Percentiles rank a stretch among this genome's conserved stretches.
phyloP scores from a whole-genome alignment of 1,140 invertebrate species.

The Acromyrmex charruanus region DNA sequence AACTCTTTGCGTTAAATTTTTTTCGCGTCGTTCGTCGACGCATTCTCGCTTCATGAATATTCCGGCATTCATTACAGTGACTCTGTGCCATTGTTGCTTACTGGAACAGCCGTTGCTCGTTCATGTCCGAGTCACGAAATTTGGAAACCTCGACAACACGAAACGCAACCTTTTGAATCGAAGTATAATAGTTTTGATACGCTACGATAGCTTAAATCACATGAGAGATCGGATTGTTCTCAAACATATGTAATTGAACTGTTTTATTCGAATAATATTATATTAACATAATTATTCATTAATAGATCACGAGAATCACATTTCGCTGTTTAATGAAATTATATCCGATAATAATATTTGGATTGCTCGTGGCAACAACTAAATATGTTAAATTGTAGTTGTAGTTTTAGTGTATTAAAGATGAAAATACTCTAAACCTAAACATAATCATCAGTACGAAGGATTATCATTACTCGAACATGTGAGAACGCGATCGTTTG shows the following conservation, averaged over 20 bases:
- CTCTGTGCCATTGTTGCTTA: conserved; percentile 76
- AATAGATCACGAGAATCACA: background rate
- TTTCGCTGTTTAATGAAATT: conserved; percentile 22
- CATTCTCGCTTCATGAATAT: conserved; percentile 77
- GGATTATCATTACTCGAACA: conserved; percentile 23
- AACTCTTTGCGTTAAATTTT: conserved; percentile 72
- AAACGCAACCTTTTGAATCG: background rate
- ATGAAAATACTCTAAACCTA: background rate
- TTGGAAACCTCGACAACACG: background rate
- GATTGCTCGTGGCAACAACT: background rate
- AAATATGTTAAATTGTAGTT: background rate
- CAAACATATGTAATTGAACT: background rate
- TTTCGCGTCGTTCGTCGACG: conserved; percentile 72
- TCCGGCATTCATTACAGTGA: conserved; percentile 75
- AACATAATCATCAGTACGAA: conserved; percentile 28
- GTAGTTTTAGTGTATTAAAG: background rate
- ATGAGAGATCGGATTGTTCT: conserved; percentile 22
- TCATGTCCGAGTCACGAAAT: conserved; percentile 32
- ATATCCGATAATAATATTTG: background rate
- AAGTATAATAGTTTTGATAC: background rate
- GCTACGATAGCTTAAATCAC: background rate
- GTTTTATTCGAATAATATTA: background rate
- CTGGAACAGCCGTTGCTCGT: conserved; percentile 67
- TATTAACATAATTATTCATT: conserved; percentile 21
- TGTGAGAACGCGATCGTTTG: conserved; percentile 49